Conservation (phyloP, 2,888 invertebrate genomes). For the Netelia inedita region DNA sequence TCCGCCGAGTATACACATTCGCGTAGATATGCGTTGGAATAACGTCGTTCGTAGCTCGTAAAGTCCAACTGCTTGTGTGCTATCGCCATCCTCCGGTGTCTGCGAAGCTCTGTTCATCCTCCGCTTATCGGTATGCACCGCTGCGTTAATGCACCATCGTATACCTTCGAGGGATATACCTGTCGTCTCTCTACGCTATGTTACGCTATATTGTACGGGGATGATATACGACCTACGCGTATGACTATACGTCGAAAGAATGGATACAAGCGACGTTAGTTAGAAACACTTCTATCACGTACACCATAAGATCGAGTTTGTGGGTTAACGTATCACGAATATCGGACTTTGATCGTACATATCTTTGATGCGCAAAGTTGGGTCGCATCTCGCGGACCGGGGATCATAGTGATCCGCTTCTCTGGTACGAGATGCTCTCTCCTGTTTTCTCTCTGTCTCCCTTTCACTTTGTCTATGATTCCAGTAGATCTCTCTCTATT, state of each 20-base stretch:
- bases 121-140: constrained; percentile 25
- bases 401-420: constrained; percentile 43
- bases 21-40: neutral
- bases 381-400: constrained; percentile 33
- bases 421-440: constrained; percentile 6
- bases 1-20: neutral
- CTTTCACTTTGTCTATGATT: too few relatives aligned
- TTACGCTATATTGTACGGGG: constrained; percentile 1
- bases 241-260: constrained; percentile 8
- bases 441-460: neutral
- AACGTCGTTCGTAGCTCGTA: constrained; percentile 22
- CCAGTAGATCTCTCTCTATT: too few relatives aligned
- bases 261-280: constrained; percentile 12
- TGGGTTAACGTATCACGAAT: constrained; percentile 60
- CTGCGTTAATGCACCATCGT: neutral
- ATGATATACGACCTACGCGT: neutral
- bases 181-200: constrained; percentile 9
- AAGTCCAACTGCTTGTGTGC: constrained; percentile 30
- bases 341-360: constrained; percentile 53
- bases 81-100: constrained; percentile 4
- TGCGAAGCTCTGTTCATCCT: constrained; percentile 12
- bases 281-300: constrained; percentile 21
- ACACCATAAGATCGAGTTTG: constrained; percentile 62
- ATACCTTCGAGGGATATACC: neutral
- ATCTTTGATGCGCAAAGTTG: constrained; percentile 40